Conservation (phyloP, 2,888 invertebrate species). For the Tiliacea citrago region DNA sequence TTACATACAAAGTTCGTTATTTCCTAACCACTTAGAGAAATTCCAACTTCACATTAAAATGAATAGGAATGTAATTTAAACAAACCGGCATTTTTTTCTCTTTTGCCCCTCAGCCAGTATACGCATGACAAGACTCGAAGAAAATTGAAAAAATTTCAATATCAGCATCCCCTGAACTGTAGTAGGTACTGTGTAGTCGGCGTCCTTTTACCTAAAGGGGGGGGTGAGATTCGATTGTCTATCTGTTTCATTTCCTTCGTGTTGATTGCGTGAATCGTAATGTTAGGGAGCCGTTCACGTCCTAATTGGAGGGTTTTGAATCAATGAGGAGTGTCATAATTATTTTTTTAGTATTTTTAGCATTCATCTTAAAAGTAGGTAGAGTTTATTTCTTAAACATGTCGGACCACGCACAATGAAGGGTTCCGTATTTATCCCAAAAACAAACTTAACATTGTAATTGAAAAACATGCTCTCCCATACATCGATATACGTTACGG, state of each 20-base stretch:
- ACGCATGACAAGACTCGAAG: background rate
- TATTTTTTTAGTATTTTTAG: background rate
- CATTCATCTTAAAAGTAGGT: background rate
- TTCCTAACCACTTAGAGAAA: background rate
- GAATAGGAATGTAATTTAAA: background rate
- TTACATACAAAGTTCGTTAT: background rate
- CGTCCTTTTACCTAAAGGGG: constrained; percentile 58
- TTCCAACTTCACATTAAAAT: background rate
- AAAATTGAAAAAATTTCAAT: constrained; percentile 2
- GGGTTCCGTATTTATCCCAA: too few species aligned
- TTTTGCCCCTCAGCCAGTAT: background rate
- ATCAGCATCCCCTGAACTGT: background rate
- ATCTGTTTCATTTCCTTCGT: constrained; percentile 68
- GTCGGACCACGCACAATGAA: too few species aligned
- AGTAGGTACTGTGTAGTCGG: constrained; percentile 51
- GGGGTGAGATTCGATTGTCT: constrained; percentile 54
- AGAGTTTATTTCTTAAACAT: too few species aligned
- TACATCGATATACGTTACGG: too few species aligned
- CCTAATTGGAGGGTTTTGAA: constrained; percentile 46
- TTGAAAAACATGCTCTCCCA: too few species aligned
- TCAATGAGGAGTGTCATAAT: constrained; percentile 1
- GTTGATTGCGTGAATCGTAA: constrained; percentile 59
- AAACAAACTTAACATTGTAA: too few species aligned
- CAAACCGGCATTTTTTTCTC: background rate
- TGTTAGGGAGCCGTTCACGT: constrained; percentile 32